These are phyloP conservation scores for Ernsta delagoae DNA, from an alignment of 2,888 invertebrate species.

Conservation along the genomic window DNA sequence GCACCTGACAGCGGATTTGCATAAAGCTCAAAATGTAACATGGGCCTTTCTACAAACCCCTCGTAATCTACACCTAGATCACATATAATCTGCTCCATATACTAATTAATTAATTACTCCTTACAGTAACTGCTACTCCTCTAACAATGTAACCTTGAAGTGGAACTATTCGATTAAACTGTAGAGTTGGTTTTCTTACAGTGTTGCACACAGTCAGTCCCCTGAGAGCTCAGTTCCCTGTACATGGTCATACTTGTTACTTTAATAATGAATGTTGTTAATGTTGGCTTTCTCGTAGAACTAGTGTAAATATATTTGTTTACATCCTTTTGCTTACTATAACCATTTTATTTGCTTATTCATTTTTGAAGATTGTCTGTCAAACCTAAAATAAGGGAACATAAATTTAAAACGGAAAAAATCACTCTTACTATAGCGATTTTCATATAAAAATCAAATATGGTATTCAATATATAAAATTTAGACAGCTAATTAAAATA, in stretches of 20 bases:
- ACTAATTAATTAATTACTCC: background rate
- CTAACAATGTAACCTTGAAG: background rate
- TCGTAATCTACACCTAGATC: background rate
- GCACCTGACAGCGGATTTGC: background rate
- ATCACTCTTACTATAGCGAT: background rate
- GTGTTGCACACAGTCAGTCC: slow-evolving; percentile 5
- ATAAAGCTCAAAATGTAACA: background rate
- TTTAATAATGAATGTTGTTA: background rate
- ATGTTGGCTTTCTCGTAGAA: background rate
- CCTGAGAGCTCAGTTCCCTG: background rate
- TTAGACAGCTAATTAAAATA: background rate
- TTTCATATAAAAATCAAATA: background rate
- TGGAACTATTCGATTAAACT: slow-evolving; percentile 20
- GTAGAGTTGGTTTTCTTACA: background rate
- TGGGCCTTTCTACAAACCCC: background rate
- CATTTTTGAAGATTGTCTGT: background rate
- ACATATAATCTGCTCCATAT: background rate
- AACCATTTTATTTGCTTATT: too few relatives aligned
- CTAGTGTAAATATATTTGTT: too few relatives aligned
- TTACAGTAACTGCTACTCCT: background rate
- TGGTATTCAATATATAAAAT: background rate
- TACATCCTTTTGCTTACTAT: too few relatives aligned
- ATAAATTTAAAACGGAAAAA: too few relatives aligned
- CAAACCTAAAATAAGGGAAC: too few relatives aligned
- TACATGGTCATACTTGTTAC: slow-evolving; percentile 6